A percentile compares a stretch with the other conserved stretches of the same genome.
Conservation (phyloP, 2,113 vertebrate genomes). For the Sylvia atricapilla region DNA sequence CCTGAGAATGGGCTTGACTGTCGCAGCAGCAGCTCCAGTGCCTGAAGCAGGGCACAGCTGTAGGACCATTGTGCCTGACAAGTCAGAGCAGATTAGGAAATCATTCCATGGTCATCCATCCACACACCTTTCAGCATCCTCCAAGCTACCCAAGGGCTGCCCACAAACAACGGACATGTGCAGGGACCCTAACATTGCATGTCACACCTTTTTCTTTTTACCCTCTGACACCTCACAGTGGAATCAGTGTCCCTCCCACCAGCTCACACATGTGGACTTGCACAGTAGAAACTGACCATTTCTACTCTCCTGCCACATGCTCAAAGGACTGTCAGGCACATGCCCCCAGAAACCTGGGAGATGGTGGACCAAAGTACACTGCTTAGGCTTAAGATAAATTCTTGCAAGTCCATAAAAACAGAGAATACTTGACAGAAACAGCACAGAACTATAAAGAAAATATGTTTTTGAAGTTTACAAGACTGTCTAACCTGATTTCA, state of each 20-base stretch:
- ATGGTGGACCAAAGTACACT: background rate
- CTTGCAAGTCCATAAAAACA: background rate
- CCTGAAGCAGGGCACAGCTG: background rate
- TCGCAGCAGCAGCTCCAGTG: background rate
- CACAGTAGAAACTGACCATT: background rate
- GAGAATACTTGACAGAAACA: background rate
- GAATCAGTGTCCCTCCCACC: background rate
- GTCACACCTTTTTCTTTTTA: background rate
- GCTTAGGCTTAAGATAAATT: constrained; percentile 30
- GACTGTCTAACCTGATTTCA: background rate
- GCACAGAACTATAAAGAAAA: background rate
- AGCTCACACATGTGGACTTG: background rate
- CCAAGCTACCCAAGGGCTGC: background rate
- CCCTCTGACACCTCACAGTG: background rate
- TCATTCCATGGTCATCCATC: background rate
- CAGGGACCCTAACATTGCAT: background rate
- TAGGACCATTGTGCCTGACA: background rate
- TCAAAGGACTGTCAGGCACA: background rate
- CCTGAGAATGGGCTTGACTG: background rate
- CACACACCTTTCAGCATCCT: background rate
- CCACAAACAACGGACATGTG: background rate
- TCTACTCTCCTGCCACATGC: background rate
- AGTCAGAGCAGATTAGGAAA: background rate
- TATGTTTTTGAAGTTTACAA: background rate
- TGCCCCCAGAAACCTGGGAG: background rate